Conservation (phyloP, 2,888 invertebrate species). For the Drosophila testacea region DNA sequence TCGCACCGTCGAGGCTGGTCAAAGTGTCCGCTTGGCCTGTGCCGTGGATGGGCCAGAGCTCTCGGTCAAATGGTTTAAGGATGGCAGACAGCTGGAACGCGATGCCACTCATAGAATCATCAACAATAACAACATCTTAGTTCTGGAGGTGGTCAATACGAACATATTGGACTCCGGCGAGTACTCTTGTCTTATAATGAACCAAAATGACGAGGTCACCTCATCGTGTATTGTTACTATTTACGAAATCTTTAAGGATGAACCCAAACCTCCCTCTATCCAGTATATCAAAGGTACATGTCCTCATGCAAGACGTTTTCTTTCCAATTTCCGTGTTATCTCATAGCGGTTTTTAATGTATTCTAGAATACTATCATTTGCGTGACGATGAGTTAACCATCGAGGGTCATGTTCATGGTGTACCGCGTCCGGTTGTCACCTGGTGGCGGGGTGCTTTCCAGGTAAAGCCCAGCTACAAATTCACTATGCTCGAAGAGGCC, state of each 20-base stretch:
- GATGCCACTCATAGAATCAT: constrained; percentile 85
- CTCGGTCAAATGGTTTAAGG: constrained; percentile 91
- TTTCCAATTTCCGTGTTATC: neutral
- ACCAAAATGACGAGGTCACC: constrained; percentile 90
- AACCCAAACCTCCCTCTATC: constrained; percentile 91
- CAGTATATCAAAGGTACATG: constrained; percentile 88
- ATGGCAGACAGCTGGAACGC: constrained; percentile 86
- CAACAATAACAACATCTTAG: constrained; percentile 87
- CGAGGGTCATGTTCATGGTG: constrained; percentile 86
- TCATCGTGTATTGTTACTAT: constrained; percentile 91
- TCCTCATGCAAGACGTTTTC: neutral
- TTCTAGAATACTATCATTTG: constrained; percentile 84
- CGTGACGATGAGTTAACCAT: constrained; percentile 88
- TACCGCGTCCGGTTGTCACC: constrained; percentile 83
- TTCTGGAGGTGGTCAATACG: constrained; percentile 87
- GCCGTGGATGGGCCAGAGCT: constrained; percentile 91
- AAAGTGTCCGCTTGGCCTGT: constrained; percentile 91
- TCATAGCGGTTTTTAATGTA: constrained; percentile 26
- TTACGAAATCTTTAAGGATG: constrained; percentile 90
- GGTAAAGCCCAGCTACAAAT: constrained; percentile 83
- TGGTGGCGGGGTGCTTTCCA: constrained; percentile 84
- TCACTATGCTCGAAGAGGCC: constrained; percentile 84
- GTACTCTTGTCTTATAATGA: constrained; percentile 90
- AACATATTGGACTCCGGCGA: constrained; percentile 88
- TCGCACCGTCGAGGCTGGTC: constrained; percentile 90